phyloP scores from a whole-genome alignment of 2,113 vertebrate species.

The Leucopsar rothschildi region DNA sequence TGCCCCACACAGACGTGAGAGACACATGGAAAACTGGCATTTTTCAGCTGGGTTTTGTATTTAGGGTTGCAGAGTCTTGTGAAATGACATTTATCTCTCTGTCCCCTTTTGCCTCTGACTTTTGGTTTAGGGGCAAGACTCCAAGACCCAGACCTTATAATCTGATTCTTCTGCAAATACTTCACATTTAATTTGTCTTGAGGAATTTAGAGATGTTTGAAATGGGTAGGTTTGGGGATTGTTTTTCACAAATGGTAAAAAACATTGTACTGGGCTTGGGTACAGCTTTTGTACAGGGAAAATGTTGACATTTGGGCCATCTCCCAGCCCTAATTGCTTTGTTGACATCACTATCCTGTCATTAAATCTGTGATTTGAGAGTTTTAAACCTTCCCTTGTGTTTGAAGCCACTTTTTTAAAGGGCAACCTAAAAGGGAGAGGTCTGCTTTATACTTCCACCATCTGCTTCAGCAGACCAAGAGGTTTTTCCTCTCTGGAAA shows the following conservation, averaged over 20 bases:
- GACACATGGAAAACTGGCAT: fast-evolving
- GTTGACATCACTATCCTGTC: not conserved
- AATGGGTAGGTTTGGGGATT: not conserved
- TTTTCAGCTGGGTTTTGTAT: not conserved
- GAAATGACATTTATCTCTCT: not conserved
- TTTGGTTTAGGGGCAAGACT: not conserved
- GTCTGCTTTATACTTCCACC: no score
- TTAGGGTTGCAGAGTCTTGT: not conserved
- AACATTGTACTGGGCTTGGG: not conserved
- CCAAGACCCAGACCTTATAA: not conserved
- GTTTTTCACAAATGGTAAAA: not conserved
- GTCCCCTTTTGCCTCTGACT: not conserved
- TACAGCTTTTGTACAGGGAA: not conserved
- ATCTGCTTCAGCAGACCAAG: not conserved
- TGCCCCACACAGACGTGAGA: not conserved
- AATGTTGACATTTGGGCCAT: not conserved
- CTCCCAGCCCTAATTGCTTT: not conserved
- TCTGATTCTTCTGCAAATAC: not conserved
- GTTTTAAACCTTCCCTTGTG: not conserved
- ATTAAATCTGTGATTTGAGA: not conserved
- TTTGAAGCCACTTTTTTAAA: not conserved
- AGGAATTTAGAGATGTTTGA: not conserved
- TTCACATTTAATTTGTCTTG: not conserved
- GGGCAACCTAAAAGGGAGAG: not conserved
- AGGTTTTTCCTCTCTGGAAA: not conserved